Conservation (phyloP, 2,113 vertebrate genomes). For the Tamias sibiricus region DNA sequence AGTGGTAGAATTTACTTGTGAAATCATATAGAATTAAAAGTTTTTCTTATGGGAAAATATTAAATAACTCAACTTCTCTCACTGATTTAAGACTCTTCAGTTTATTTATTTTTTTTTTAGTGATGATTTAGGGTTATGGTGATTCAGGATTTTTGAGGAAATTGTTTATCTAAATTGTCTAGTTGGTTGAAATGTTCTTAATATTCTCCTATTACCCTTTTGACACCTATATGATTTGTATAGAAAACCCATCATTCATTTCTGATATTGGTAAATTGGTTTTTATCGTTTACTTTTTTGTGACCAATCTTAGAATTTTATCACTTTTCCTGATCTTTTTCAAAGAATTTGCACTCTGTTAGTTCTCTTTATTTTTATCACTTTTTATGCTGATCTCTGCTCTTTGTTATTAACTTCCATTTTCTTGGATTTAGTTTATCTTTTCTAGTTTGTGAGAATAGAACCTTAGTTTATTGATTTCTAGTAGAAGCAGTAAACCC, state of each 20-base stretch:
- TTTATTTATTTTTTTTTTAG: background rate
- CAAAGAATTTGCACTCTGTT: background rate
- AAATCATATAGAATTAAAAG: background rate
- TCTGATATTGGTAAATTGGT: background rate
- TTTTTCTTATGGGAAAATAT: background rate
- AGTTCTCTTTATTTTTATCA: background rate
- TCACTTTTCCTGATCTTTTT: background rate
- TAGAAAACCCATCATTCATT: background rate
- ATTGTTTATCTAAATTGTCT: background rate
- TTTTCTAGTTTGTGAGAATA: background rate
- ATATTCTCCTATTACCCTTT: background rate
- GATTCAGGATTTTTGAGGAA: background rate
- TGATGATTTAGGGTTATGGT: background rate
- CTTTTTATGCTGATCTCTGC: background rate
- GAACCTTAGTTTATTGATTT: background rate
- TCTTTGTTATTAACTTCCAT: background rate
- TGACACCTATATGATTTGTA: background rate
- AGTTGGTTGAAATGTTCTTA: background rate
- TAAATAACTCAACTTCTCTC: conserved; percentile 6
- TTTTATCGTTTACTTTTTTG: conserved; percentile 8
- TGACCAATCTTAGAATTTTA: background rate
- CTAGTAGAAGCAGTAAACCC: background rate
- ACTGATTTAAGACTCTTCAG: background rate
- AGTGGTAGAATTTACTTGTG: background rate
- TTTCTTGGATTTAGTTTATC: background rate